A percentile compares a stretch with the other conserved stretches of the same genome.
These are phyloP conservation scores for Cotesia typhae DNA, from an alignment of 1,140 invertebrate genomes.

Conservation along the genomic window DNA sequence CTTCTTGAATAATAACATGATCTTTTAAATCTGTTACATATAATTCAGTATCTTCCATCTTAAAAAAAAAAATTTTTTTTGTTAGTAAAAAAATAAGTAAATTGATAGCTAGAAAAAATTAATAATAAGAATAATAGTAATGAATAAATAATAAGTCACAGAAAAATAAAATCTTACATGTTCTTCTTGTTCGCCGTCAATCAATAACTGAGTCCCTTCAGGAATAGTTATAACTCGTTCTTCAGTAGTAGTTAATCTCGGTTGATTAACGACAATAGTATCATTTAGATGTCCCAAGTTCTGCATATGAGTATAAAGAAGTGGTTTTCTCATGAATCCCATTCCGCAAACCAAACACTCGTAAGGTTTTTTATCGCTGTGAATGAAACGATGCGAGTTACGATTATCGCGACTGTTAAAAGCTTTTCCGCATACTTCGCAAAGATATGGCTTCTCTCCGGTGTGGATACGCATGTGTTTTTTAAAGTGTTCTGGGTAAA, in stretches of 20 bases:
- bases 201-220: constrained; percentile 58
- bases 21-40: constrained; percentile 69
- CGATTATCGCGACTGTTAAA: constrained; percentile 86
- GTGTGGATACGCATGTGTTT: constrained; percentile 84
- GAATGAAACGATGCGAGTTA: constrained; percentile 85
- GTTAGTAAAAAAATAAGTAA: constrained; percentile 9
- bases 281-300: constrained; percentile 76
- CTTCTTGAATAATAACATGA: constrained; percentile 67
- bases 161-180: constrained; percentile 48
- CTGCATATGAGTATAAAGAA: constrained; percentile 82
- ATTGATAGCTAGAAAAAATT: too few species aligned
- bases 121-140: background rate
- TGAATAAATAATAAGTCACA: constrained; percentile 7
- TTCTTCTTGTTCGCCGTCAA: constrained; percentile 50
- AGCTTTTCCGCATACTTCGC: constrained; percentile 87
- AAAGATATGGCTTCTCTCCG: constrained; percentile 80
- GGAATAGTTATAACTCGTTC: constrained; percentile 65
- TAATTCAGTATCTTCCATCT: constrained; percentile 63
- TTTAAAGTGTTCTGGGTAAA: constrained; percentile 85
- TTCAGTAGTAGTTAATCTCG: constrained; percentile 71
- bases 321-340: constrained; percentile 85
- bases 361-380: constrained; percentile 87
- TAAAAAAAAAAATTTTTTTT: constrained; percentile 25
- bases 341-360: constrained; percentile 82
- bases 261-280: constrained; percentile 82